phyloP scores from a whole-genome alignment of 2,888 invertebrate genomes.

The Polydesmus complanatus region DNA sequence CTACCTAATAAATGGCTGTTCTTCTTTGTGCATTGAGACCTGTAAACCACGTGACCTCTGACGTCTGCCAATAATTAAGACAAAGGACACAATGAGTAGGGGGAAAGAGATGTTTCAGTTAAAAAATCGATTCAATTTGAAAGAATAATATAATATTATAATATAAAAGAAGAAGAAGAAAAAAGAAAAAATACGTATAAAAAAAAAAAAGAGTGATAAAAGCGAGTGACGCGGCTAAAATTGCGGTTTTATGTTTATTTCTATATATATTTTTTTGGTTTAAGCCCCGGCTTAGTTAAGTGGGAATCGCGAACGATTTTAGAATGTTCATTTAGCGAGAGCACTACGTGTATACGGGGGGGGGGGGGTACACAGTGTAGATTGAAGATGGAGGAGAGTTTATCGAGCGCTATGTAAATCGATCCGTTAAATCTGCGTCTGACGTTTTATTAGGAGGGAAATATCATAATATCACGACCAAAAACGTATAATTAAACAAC shows the following conservation, averaged over 20 bases:
- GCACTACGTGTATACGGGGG: no score
- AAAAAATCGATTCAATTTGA: neutral
- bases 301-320: no score
- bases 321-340: no score
- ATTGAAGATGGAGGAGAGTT: no score
- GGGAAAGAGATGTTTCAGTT: neutral
- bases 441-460: neutral
- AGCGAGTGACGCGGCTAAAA: neutral
- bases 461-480: no score
- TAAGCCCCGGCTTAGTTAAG: no score
- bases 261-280: no score
- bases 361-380: no score
- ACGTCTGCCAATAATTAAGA: constrained; percentile 9
- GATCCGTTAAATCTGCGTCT: neutral
- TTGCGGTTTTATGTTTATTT: no score
- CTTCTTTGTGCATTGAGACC: constrained; percentile 14
- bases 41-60: constrained; percentile 15
- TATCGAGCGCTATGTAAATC: neutral
- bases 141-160: neutral
- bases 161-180: neutral
- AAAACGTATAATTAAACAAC: no score
- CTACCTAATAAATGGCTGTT: constrained; percentile 11
- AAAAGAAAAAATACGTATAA: neutral
- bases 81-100: neutral
- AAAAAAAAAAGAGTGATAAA: neutral